Base-by-base conservation (phyloP, 2,888 invertebrate genomes). In the Aproaerema taeniolella region DNA sequence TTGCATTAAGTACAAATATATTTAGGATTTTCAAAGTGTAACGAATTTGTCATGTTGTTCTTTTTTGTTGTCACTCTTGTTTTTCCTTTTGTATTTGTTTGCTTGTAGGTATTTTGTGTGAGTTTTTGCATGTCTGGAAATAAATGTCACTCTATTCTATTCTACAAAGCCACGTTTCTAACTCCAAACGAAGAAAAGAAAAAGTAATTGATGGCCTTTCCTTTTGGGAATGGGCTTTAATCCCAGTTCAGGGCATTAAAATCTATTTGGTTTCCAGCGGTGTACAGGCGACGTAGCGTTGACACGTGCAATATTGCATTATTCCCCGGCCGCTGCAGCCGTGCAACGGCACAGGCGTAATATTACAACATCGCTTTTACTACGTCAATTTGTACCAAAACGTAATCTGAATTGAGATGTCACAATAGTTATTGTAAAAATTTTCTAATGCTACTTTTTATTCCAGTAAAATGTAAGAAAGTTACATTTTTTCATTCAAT, bases 221-320 rank as follows among this genome's bases (percentile, higher is more conserved):
- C n/a, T n/a, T n/a, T n/a, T n/a, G n/a, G n/a, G n/a, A n/a, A n/a
- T n/a, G n/a, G n/a, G n/a, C n/a, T n/a, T 8, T 20, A 20, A 8
- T 20, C 8, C 8, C 20, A 6, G 20, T 20, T 20, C 8, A 8
- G 4, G 8, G 20, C 8, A 20, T 20, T 20, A 20, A 20, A 20
- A 28, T n/a, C 9, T 28, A n/a, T 31, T 31, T 11, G 11, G 31
- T 31, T 31, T 31, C 3, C 28, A 28, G 28, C 10, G 20, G 20
- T 20, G 20, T 20, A 20, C 20, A 20, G 8, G 28, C 10, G 24
- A 7, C 20, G 32, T 41, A 52, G 49, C 50, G 69, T 62, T 76
- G 76, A 79, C 77, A 68, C 56, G 61, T 67, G 63, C 67, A 63
- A 69, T 73, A 78, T 78, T 74, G 74, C 70, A 64, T 68, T 59